These are phyloP conservation scores for Hypolimnas misippus DNA, from an alignment of 2,888 invertebrate species.

Conservation along the genomic window DNA sequence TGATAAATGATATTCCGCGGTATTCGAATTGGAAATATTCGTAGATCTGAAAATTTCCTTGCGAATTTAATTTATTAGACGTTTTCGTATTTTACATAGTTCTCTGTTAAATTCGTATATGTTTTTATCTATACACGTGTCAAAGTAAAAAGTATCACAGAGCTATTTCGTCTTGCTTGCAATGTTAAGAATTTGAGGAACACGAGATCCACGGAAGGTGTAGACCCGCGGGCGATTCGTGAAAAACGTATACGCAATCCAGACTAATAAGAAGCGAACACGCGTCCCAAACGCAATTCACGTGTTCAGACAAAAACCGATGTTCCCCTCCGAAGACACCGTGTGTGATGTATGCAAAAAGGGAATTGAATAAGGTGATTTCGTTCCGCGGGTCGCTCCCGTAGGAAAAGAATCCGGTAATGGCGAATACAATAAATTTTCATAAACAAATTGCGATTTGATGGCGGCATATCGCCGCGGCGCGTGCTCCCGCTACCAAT, in stretches of 20 bases:
- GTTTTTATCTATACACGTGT: too few species aligned
- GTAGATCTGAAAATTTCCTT: slow-evolving; percentile 46
- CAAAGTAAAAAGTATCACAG: too few species aligned
- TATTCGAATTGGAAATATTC: slow-evolving; percentile 61
- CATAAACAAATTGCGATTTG: slow-evolving; percentile 84
- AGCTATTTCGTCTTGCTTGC: too few species aligned
- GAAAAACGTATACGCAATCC: slow-evolving; percentile 76
- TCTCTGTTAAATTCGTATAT: background rate
- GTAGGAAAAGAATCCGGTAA: slow-evolving; percentile 83
- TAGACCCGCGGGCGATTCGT: slow-evolving; percentile 63
- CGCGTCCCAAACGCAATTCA: slow-evolving; percentile 80
- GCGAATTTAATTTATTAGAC: slow-evolving; percentile 17
- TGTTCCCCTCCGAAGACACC: slow-evolving; percentile 71
- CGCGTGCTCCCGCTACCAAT: slow-evolving; percentile 78
- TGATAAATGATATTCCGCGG: slow-evolving; percentile 73
- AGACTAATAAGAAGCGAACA: slow-evolving; percentile 81
- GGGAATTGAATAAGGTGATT: slow-evolving; percentile 85
- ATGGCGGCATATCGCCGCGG: slow-evolving; percentile 74
- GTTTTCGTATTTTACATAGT: background rate
- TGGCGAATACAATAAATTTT: slow-evolving; percentile 84
- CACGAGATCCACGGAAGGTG: slow-evolving; percentile 45
- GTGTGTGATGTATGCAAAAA: slow-evolving; percentile 83
- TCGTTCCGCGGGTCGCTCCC: slow-evolving; percentile 79
- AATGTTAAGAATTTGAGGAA: slow-evolving; percentile 39
- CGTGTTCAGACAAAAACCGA: slow-evolving; percentile 80